Base-by-base conservation (phyloP, 1,140 invertebrate species). In the Teleopsis dalmanni region DNA sequence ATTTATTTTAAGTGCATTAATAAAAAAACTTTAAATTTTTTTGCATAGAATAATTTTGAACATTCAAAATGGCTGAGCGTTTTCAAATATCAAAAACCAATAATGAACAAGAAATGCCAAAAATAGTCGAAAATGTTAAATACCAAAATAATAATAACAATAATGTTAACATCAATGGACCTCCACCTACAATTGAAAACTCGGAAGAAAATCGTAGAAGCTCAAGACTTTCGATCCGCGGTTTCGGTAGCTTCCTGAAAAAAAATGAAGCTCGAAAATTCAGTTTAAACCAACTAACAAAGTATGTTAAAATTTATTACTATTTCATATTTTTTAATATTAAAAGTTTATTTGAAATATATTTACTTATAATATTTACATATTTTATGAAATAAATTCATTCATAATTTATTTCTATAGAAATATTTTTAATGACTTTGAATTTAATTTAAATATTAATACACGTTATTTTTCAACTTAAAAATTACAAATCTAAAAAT, bases 281-380 rank as follows among this genome's bases (percentile, higher is more conserved):
- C 29, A 69, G 65, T 44, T 55, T 69, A 50, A 65, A 65, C 14
- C 65, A 69, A 46, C 52, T 69, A 27, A 69, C 65, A 44, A 66
- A 59, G 65, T 69, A 46, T 46, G 43, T 46, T 7, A n/a, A 44
- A 8, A 43, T 31, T 27, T 10, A 25, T 1, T 25, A 25, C n/a
- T 2, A 25, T 25, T 18, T 19, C n/a, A 38, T 25, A 41, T 11
- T n/a, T 13, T 25, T 41, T 13, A 25, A 41, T 41, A 6, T n/a
- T n/a, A n/a, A n/a, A n/a, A n/a, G n/a, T n/a, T n/a, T n/a, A n/a
- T n/a, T n/a, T n/a, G n/a, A n/a, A n/a, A n/a, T n/a, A n/a, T n/a
- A n/a, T n/a, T n/a, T n/a, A n/a, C n/a, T n/a, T n/a, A n/a, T n/a
- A n/a, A n/a, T n/a, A n/a, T n/a, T n/a, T n/a, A n/a, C n/a, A n/a